Percentiles rank a stretch among this genome's conserved stretches.
phyloP scores from a whole-genome alignment of 2,888 invertebrate genomes.

The Gnatocerus cornutus region DNA sequence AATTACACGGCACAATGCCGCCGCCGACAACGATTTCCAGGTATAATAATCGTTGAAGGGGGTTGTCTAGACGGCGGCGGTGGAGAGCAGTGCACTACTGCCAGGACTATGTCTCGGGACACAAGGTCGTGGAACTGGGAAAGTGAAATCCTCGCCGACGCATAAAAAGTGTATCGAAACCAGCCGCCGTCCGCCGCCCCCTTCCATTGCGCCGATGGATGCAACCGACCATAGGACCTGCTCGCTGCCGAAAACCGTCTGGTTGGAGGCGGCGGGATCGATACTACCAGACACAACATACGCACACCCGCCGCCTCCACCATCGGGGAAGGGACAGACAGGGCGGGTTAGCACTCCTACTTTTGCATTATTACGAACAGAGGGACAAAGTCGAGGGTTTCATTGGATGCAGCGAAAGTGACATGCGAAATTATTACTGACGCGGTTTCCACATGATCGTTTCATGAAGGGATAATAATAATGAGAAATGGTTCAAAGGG shows the following conservation, averaged over 20 bases:
- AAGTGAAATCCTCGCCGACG: constrained; percentile 68
- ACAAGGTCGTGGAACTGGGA: constrained; percentile 70
- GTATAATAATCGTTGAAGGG: constrained; percentile 48
- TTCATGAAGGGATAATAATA: no score
- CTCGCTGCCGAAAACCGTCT: constrained; percentile 33
- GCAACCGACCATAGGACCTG: constrained; percentile 47
- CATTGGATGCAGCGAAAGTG: neutral
- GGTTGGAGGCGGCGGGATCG: constrained; percentile 67
- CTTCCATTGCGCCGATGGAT: constrained; percentile 43
- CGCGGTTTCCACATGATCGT: no score
- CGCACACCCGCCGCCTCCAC: constrained; percentile 50
- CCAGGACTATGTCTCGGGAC: constrained; percentile 59
- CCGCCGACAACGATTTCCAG: constrained; percentile 33
- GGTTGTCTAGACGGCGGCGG: constrained; percentile 58
- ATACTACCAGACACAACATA: constrained; percentile 73
- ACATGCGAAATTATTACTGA: neutral
- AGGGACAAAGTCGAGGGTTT: neutral
- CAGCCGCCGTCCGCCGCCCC: constrained; percentile 43
- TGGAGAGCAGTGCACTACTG: constrained; percentile 59
- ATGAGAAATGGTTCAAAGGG: no score
- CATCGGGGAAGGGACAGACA: constrained; percentile 18
- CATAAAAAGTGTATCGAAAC: constrained; percentile 62
- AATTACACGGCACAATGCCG: constrained; percentile 33
- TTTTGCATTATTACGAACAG: constrained; percentile 24
- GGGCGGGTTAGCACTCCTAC: constrained; percentile 25